These are phyloP conservation scores for Proterorhinus semilunaris DNA, from an alignment of 2,113 vertebrate genomes.

Conservation along the genomic window DNA sequence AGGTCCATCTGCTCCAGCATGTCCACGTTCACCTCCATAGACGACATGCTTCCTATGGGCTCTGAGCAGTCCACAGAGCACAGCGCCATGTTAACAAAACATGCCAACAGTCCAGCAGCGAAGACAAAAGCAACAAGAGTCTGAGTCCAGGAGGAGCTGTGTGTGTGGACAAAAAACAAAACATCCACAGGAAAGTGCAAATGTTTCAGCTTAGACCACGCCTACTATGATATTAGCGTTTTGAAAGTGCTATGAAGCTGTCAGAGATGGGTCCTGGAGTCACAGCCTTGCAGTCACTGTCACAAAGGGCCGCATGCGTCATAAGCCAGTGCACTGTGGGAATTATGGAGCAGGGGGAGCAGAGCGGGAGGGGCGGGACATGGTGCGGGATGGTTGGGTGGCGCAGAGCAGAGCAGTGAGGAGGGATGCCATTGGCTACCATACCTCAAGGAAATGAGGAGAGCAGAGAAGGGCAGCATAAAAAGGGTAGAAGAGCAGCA, in stretches of 20 bases:
- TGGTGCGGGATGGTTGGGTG: conserved; percentile 49
- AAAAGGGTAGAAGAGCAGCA: conserved; percentile 46
- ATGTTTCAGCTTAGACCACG: background rate
- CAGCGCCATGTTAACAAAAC: conserved; percentile 5
- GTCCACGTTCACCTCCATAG: conserved; percentile 98
- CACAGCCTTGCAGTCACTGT: conserved; percentile 53
- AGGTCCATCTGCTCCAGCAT: conserved; percentile 98
- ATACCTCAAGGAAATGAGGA: conserved; percentile 73
- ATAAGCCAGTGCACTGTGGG: conserved; percentile 47
- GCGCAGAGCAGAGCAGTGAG: conserved; percentile 42
- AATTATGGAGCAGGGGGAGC: conserved; percentile 6
- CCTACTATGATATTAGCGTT: background rate
- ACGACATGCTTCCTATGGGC: conserved; percentile 97
- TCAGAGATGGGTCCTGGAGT: conserved; percentile 57
- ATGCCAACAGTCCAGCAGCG: conserved; percentile 24
- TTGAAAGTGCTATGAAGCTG: background rate
- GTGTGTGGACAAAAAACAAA: background rate
- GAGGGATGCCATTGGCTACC: conserved; percentile 60
- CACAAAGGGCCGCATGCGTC: conserved; percentile 65
- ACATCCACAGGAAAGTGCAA: background rate
- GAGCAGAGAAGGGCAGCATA: conserved; percentile 64
- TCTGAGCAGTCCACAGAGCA: conserved; percentile 71
- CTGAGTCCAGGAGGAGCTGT: background rate
- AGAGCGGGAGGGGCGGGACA: conserved; percentile 15
- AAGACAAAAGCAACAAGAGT: conserved; percentile 47